Percentiles rank a stretch among this genome's conserved stretches.
These are phyloP conservation scores for Cephonodes hylas DNA, from an alignment of 2,888 invertebrate species.

Conservation along the genomic window DNA sequence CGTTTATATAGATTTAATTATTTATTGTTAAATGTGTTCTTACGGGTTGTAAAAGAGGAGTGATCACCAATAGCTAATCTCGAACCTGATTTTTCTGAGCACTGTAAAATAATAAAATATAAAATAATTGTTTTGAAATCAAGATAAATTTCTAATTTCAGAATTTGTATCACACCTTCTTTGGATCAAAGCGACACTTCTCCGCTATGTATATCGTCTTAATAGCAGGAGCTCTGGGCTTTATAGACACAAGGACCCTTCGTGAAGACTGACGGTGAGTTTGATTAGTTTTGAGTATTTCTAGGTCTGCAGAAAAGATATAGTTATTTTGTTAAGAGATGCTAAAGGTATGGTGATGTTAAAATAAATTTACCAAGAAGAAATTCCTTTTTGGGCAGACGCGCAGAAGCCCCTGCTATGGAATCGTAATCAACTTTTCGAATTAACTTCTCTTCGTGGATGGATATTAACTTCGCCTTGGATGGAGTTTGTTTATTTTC, in stretches of 20 bases:
- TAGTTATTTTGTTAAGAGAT: slow-evolving; percentile 4
- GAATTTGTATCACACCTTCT: slow-evolving; percentile 44
- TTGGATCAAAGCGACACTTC: slow-evolving; percentile 51
- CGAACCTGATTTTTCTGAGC: slow-evolving; percentile 56
- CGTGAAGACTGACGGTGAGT: slow-evolving; percentile 45
- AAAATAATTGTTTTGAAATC: background rate
- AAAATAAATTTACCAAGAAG: slow-evolving; percentile 45
- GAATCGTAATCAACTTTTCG: slow-evolving; percentile 60
- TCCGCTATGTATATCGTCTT: slow-evolving; percentile 66
- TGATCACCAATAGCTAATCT: slow-evolving; percentile 68
- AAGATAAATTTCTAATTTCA: background rate
- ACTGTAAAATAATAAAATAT: slow-evolving; percentile 40
- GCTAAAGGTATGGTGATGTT: background rate
- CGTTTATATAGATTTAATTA: slow-evolving; percentile 12
- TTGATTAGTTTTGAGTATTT: slow-evolving; percentile 54
- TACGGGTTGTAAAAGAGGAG: slow-evolving; percentile 59
- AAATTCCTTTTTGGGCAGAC: slow-evolving; percentile 46
- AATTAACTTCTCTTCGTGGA: slow-evolving; percentile 64
- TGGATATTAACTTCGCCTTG: slow-evolving; percentile 63
- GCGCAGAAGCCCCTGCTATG: slow-evolving; percentile 36
- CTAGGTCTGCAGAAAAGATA: slow-evolving; percentile 46
- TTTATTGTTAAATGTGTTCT: slow-evolving; percentile 29
- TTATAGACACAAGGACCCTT: slow-evolving; percentile 62
- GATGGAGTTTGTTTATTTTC: slow-evolving; percentile 72
- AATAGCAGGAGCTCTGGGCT: slow-evolving; percentile 57